Percentiles rank a stretch among this genome's conserved stretches.
Evolutionary conservation across 2,888 invertebrate species (phyloP).

Genomic region (Poecilobothrus nobilitatus): DNA sequence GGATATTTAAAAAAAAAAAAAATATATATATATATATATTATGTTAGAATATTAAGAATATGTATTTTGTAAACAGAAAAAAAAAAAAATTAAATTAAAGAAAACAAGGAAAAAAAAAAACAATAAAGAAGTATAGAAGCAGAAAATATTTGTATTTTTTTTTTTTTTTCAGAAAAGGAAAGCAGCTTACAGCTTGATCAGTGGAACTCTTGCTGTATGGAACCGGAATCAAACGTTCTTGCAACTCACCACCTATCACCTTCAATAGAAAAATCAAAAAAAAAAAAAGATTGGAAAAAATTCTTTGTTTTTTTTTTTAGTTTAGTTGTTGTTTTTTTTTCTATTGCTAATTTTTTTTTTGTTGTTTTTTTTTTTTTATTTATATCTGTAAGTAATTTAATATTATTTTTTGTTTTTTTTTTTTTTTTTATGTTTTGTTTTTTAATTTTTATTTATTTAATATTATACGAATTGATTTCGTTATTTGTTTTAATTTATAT

Average conservation of each 20-base stretch:
- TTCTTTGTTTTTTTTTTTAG: constrained; percentile 21
- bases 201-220: constrained; percentile 99
- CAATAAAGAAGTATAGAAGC: neutral
- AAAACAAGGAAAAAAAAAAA: constrained; percentile 8
- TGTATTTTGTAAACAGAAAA: neutral
- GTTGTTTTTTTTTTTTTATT: constrained; percentile 21
- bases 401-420: too few relatives aligned
- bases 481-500: neutral
- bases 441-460: constrained; percentile 17
- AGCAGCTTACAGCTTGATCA: constrained; percentile 99
- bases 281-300: constrained; percentile 39
- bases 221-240: constrained; percentile 99
- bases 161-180: constrained; percentile 46
- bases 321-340: constrained; percentile 15
- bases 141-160: neutral
- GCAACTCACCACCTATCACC: constrained; percentile 99
- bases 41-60: too few relatives aligned
- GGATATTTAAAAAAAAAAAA: too few relatives aligned
- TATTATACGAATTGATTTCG: constrained; percentile 8
- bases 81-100: neutral
- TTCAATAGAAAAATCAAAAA: constrained; percentile 72
- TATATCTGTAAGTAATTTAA: constrained; percentile 16
- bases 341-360: constrained; percentile 21
- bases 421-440: too few relatives aligned
- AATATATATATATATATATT: too few relatives aligned